Evolutionary conservation across 1,140 invertebrate genomes (phyloP), one percentile per base, ranked within the genome.

Genomic region (Goniozus legneri): DNA sequence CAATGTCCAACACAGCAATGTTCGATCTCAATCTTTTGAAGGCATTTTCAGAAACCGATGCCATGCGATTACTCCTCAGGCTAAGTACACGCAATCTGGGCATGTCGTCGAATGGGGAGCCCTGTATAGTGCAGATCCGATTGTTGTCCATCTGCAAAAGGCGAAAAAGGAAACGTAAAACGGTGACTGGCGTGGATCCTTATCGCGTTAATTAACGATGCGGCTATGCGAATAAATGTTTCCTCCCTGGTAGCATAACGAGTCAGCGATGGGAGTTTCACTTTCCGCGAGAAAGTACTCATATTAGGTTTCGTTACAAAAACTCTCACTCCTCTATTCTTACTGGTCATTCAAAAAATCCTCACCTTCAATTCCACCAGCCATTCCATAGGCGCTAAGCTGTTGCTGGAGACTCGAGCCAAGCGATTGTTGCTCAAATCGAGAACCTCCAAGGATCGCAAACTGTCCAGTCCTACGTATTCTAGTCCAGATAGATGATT

Each of bases 1-100:
- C 88, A 44, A 93, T 84, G 71, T 92, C 89, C 16, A 93, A 75
- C 55, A 89, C 80, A 6, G 88, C 88, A 40, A 92, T 87, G 47
- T 89, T 91, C 33, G 84, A 85, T 46, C 87, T 77, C 12, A 92
- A 71, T 52, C 85, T 83, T 44, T 84, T 80, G 54, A 92, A 88
- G 1, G 84, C 83, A n/a, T 74, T 75, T 65, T 92, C 89, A 2
- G 84, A 78, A 35, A 92, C 79, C 12, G 82, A 81, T 30, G 82
- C 79, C 74, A 94, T 80, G 54, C 82, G 82, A 71, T 94, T 94
- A 60, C 88, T 84, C 42, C 84, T 78, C 57, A 93, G 73, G 32
- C 85, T 90, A 1, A 94, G 77, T 4, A 92, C 84, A 46, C 89
- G 81, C 3, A 94, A 67, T 47, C 88, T 78, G 2, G 86, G 84